Evolutionary conservation across 2,113 vertebrate species (phyloP), one percentile per base, ranked within the genome.

Genomic region (Psittacula cyanocephala): DNA sequence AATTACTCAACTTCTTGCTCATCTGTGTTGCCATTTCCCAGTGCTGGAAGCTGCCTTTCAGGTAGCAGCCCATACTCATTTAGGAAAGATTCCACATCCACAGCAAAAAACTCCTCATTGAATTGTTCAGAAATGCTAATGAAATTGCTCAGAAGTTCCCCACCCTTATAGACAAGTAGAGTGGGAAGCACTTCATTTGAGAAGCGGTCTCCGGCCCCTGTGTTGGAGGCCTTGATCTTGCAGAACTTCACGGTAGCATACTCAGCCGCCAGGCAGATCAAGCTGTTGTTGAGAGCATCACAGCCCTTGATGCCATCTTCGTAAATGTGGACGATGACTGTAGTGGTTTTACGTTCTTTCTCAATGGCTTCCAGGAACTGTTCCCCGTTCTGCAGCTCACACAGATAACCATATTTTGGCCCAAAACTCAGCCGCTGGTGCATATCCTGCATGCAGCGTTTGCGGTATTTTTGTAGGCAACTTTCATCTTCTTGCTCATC

Each of bases 381-480:
- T 85, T 99, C 99, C 19, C 99, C 99, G 1, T 97, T 99, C 78
- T 98, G 98, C 76, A 99, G 98, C 95, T 99, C 99, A 0, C 98
- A 98, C 47, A 99, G 95, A 12, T 98, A 98, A 50, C 98, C 99
- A 2, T 99, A 99, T 81, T 97, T 98, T 2, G 99, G 99, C 82
- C 99, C 99, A 27, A 99, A 99, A 92, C 99, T 99, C 96, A 99
- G 97, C 88, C 98, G 98, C 93, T 99, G 98, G 44, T 99, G 99
- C 99, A 99, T 99, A 63, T 99, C 98, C 97, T 99, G 98, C 99
- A 99, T 99, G 92, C 99, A 99, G 37, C 98, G 98, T 69, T 98
- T 98, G 47, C 99, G 99, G 94, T 99, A 99, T 89, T 98, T 98
- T 75, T 98, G 99, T n/a, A 99, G 97, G 94, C 98, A 99, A 0